A percentile compares a stretch with the other conserved stretches of the same genome.
phyloP scores from a whole-genome alignment of 2,113 vertebrate genomes.

The Psephotus haematonotus region DNA sequence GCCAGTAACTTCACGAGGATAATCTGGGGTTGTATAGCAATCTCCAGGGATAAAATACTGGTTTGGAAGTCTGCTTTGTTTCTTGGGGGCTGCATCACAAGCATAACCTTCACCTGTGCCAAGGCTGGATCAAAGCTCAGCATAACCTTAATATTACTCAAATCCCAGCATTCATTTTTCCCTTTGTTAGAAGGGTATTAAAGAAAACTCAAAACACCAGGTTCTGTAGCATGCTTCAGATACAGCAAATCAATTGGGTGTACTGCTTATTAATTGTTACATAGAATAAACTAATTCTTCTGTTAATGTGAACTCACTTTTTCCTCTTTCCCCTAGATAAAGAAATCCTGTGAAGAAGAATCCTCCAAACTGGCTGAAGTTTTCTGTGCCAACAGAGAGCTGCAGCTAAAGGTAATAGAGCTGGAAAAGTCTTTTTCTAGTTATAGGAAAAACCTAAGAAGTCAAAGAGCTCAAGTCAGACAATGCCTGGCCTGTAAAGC shows the following conservation, averaged over 20 bases:
- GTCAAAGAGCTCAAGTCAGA: conserved; percentile 62
- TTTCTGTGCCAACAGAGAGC: conserved; percentile 67
- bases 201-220: not conserved
- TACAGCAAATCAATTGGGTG: not conserved
- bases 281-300: not conserved
- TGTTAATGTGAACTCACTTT: not conserved
- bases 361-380: conserved; percentile 67
- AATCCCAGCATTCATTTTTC: not conserved
- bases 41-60: not conserved
- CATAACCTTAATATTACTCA: not conserved
- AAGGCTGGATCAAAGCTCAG: not conserved
- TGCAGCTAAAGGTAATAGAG: conserved; percentile 60
- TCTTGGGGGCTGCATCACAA: not conserved
- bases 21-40: not conserved
- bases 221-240: not conserved
- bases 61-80: not conserved
- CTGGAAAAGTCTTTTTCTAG: conserved; percentile 51
- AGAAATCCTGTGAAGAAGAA: conserved; percentile 69
- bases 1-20: not conserved
- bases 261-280: not conserved
- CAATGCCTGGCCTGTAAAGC: conserved; percentile 42
- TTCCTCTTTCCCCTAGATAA: conserved; percentile 50
- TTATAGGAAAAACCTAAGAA: conserved; percentile 68
- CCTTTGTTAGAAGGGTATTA: not conserved
- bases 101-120: not conserved